Evolutionary conservation across 2,113 vertebrate species (phyloP), one percentile per base, ranked within the genome.

Genomic region (Dicrurus megarhynchus): DNA sequence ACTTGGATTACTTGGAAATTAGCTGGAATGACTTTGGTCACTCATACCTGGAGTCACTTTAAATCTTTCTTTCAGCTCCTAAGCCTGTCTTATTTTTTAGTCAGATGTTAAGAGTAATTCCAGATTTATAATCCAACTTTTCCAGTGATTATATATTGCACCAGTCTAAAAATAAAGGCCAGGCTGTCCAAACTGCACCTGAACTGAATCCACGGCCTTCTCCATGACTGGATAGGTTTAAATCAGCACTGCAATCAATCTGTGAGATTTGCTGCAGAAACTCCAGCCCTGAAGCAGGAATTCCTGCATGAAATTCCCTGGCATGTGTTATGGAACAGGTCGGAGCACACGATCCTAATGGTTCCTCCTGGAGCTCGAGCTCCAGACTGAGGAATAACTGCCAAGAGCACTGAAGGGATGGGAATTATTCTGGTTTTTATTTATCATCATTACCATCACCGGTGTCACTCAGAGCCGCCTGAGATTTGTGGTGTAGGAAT

Each of bases 251-350:
- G 78, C 63, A 55, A 89, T 79, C 81, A 2, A 26, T 69, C 50
- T 53, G 7, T 2, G 85, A 65, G 80, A 37, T 82, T 95, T 80
- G 49, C 53, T 82, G 71, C 18, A 82, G 55, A 53, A 79, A 55
- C 92, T 63, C 55, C 27, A n/a, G 65, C 7, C 91, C 63, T 69
- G 67, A 27, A 93, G 78, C 47, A 70, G 79, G 82, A 96, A 95
- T 95, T 70, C 67, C 93, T 92, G 76, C 91, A 47, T 91, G 75
- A 90, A 96, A 95, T 94, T 96, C 96, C 87, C 87, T 96, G 91
- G 89, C 95, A 83, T 16, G 82, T n/a, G 50, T 26, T 59, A 11
- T 21, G 93, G 96, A 97, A 96, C 84, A 88, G 87, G 78, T 89
- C 9, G 0, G 73, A 92, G 52, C 49, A 10, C 24, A 89, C 6